Percentiles rank a stretch among this genome's conserved stretches.
Evolutionary conservation across 2,113 vertebrate species (phyloP).

Genomic region (Euleptes europaea): DNA sequence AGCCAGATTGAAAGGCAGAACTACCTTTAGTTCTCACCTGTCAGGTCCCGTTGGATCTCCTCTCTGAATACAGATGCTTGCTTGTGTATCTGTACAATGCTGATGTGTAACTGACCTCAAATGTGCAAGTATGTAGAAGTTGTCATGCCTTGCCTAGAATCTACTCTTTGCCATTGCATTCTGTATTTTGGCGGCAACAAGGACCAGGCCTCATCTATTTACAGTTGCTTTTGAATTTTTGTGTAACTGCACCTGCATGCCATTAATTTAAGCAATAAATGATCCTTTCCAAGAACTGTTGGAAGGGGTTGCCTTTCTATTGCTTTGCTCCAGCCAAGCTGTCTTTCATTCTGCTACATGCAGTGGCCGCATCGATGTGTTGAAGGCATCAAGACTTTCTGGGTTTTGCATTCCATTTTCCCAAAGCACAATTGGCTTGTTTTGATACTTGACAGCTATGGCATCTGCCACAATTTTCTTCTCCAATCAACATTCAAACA

Average conservation of each 20-base stretch:
- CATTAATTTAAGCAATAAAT: slow-evolving; percentile 7
- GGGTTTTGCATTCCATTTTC: slow-evolving; percentile 28
- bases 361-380: background rate
- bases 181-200: background rate
- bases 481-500: slow-evolving; percentile 56
- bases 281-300: background rate
- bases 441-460: slow-evolving; percentile 57
- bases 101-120: background rate
- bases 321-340: background rate
- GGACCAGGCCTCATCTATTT: background rate
- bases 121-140: background rate
- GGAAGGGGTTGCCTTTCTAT: background rate
- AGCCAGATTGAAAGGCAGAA: background rate
- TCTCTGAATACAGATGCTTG: background rate
- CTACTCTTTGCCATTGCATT: background rate
- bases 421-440: slow-evolving; percentile 6
- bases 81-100: background rate
- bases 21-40: background rate
- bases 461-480: slow-evolving; percentile 63
- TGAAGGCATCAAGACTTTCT: background rate
- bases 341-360: background rate
- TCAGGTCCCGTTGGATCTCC: background rate
- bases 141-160: background rate
- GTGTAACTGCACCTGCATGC: background rate
- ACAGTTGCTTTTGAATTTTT: background rate